Evolutionary conservation across 1,140 invertebrate species (phyloP).

Genomic region (Notospermus geniculatus): DNA sequence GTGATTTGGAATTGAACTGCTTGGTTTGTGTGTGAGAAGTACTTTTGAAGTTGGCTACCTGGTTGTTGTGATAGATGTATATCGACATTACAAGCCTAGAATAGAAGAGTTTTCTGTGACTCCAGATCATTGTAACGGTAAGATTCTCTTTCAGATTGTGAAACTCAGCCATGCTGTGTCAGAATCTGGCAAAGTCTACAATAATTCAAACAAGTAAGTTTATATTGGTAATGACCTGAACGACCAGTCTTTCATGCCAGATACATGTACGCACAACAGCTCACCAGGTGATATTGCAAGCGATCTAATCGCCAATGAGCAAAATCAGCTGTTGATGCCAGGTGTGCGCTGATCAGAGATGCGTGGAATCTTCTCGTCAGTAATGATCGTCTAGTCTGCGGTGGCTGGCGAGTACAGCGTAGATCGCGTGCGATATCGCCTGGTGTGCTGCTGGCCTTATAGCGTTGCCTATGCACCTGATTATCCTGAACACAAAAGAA

Average conservation of each 20-base stretch:
- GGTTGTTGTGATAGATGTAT: neutral
- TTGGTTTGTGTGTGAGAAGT: neutral
- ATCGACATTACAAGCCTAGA: neutral
- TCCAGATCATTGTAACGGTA: too few species aligned
- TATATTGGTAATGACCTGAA: conserved; percentile 29
- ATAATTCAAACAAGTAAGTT: conserved; percentile 77
- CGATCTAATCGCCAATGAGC: too few species aligned
- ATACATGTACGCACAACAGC: neutral
- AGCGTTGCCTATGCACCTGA: neutral
- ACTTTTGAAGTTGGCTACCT: neutral
- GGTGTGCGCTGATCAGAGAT: too few species aligned
- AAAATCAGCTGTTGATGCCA: too few species aligned
- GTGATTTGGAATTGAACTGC: conserved; percentile 1
- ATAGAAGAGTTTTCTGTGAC: conserved; percentile 22
- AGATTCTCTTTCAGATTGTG: conserved; percentile 64
- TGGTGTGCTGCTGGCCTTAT: too few species aligned
- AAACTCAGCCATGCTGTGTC: conserved; percentile 81
- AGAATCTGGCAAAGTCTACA: conserved; percentile 82
- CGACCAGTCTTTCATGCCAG: neutral
- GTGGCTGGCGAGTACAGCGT: neutral
- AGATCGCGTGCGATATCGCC: too few species aligned
- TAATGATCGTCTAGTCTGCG: too few species aligned
- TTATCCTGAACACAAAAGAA: neutral
- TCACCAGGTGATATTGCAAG: too few species aligned
- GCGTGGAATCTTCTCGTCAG: too few species aligned